Evolutionary conservation across 2,888 invertebrate genomes (phyloP), one percentile per base, ranked within the genome.

Genomic region (Tupiocoris notatus): DNA sequence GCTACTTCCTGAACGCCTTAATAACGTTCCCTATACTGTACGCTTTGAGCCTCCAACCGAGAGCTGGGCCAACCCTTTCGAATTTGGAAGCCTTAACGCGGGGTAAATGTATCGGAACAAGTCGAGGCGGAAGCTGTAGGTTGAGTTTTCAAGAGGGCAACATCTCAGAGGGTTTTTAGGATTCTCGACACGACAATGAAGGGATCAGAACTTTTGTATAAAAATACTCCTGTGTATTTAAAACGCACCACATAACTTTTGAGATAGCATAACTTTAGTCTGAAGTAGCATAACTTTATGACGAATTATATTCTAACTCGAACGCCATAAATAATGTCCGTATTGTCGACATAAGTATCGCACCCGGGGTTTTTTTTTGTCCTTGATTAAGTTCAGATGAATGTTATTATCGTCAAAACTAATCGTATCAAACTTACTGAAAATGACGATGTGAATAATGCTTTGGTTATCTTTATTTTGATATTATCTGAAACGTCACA

Each of bases 71-170:
- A 39, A 12, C 39, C 39, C 39, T 39, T n/a, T n/a, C n/a, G n/a
- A n/a, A n/a, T n/a, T n/a, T 39, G 57, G 63, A 54, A 20, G 17
- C 59, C 70, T 58, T 68, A 68, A 68, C 68, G 59, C 12, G 70
- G 59, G 70, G 70, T 58, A 70, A 70, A 70, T 70, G 70, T 70
- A 70, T 70, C 70, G 70, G 61, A 70, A 70, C 70, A 21, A 24
- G 59, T n/a, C 59, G 59, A 17, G n/a, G n/a, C n/a, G n/a, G n/a
- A n/a, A n/a, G n/a, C n/a, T n/a, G n/a, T n/a, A n/a, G n/a, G 59
- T 18, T 59, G 59, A 17, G 59, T 18, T n/a, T 39, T 12, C 39
- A 17, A 61, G 61, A 16, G 61, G 17, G 61, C 9, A 20, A 61
- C 2, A 12, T 21, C 21, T 12, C 61, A 12, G n/a, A n/a, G n/a